Evolutionary conservation across 2,113 vertebrate species (phyloP), one percentile per base, ranked within the genome.

Genomic region (Hipposideros armiger): DNA sequence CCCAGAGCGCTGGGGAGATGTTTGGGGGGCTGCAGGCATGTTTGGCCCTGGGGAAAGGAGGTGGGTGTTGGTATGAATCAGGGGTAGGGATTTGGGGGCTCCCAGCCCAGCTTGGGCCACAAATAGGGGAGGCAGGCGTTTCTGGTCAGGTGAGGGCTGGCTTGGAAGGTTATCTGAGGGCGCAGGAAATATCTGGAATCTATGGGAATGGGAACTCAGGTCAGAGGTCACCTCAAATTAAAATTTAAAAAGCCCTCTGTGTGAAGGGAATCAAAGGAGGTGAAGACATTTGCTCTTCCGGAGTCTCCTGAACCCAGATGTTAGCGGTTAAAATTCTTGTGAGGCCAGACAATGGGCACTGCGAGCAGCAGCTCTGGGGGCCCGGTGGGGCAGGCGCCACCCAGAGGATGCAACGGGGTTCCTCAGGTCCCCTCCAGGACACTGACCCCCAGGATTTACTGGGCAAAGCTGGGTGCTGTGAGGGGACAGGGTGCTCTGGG

Each of bases 171-270:
- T 96, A 92, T 94, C 85, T 73, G 93, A 95, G 93, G 94, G 93
- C 84, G 89, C 97, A 96, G 93, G 94, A 98, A 97, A 89, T 96
- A 95, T 89, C 95, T 97, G 97, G 95, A 93, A 86, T 84, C 94
- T 74, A 77, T 88, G 91, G 95, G 82, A 96, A 89, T 80, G 91
- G 92, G 95, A 95, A 89, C 81, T 86, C 17, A 62, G 96, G 97
- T 94, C 96, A 97, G 78, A 93, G 96, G 97, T 94, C 89, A 47
- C 91, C 92, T 95, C 93, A 96, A 95, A 98, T 97, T 97, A 97
- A 98, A 96, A 89, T 70, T 47, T 95, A 86, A 95, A 97, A 97
- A 96, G 93, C 64, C 81, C 77, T 86, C 81, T 94, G 85, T 89
- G 93, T 56, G 89, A 93, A 92, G 89, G 89, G 94, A 88, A 94